These are phyloP conservation scores for Camelus bactrianus DNA, from an alignment of 2,113 vertebrate species.

Conservation along the genomic window DNA sequence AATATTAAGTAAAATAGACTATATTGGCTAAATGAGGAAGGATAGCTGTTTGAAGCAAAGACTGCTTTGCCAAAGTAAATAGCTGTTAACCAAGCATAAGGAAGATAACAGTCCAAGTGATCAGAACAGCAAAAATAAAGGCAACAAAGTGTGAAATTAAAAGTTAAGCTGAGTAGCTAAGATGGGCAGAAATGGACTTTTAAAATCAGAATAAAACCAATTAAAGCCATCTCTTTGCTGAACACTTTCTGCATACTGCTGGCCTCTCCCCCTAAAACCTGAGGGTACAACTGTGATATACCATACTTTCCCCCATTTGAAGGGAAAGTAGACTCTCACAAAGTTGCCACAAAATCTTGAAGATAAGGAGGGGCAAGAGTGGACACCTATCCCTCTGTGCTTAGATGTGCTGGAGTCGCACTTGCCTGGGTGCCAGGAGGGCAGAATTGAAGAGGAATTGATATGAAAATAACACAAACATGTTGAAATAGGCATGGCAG, in stretches of 20 bases:
- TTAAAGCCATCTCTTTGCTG: background rate
- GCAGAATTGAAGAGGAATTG: background rate
- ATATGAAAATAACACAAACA: fast-evolving
- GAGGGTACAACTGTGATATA: background rate
- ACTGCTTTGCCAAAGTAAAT: background rate
- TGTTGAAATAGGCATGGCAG: background rate
- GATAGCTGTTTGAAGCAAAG: background rate
- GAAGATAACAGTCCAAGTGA: background rate
- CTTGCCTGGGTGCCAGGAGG: background rate
- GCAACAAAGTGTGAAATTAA: constrained; percentile 66
- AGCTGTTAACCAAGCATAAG: background rate
- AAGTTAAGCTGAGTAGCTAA: constrained; percentile 9
- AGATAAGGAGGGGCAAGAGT: no score
- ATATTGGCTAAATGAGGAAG: background rate
- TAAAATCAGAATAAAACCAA: constrained; percentile 35
- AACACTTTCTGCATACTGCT: background rate
- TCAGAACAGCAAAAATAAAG: constrained; percentile 56
- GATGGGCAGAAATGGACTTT: background rate
- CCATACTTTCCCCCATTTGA: background rate
- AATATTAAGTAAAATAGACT: background rate
- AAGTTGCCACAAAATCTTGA: background rate
- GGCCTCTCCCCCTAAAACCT: background rate
- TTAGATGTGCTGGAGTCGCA: fast-evolving
- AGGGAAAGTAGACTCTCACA: background rate
- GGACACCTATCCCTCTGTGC: background rate